Evolutionary conservation across 1,140 invertebrate genomes (phyloP), one percentile per base, ranked within the genome.

Genomic region (Ceratina australensis): DNA sequence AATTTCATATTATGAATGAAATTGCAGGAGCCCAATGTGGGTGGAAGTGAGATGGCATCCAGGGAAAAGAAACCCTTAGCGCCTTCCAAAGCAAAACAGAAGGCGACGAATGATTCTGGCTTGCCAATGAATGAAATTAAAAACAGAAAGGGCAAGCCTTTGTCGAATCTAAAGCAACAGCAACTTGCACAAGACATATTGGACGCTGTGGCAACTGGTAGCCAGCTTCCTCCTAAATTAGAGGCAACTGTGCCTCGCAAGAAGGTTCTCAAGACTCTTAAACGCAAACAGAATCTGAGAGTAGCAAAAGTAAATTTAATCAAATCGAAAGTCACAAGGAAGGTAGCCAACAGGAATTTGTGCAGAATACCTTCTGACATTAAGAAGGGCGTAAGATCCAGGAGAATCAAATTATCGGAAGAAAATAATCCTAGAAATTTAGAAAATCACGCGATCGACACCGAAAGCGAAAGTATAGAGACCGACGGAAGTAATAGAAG

Each of bases 41-140:
- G 91, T 92, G 89, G 88, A 92, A 92, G 91, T 93, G 92, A 93
- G 89, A 93, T 93, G 92, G 92, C 92, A 93, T 93, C 92, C 90
- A 93, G 91, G 89, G 92, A 93, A 89, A 93, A 93, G 80, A 92
- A 89, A 92, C 88, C 91, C 91, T 88, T 92, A 93, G 90, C 88
- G 86, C 87, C 91, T 89, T 92, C 90, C 67, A 93, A 92, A 89
- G 86, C 90, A 68, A 93, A 92, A 84, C 91, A 92, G 88, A 92
- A 89, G 89, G 87, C 87, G 71, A 92, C 88, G 88, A 91, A 90
- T 87, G 90, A 91, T 78, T 87, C 86, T 72, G 86, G 88, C 54
- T 80, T 87, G 81, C 79, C 86, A 60, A 85, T 89, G 12, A 82
- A 86, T 24, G 88, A 91, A 28, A 84, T 80, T 67, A 92, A 87